Conservation (phyloP, 2,797 vertebrate genomes). For the Loriculus beryllinus region DNA sequence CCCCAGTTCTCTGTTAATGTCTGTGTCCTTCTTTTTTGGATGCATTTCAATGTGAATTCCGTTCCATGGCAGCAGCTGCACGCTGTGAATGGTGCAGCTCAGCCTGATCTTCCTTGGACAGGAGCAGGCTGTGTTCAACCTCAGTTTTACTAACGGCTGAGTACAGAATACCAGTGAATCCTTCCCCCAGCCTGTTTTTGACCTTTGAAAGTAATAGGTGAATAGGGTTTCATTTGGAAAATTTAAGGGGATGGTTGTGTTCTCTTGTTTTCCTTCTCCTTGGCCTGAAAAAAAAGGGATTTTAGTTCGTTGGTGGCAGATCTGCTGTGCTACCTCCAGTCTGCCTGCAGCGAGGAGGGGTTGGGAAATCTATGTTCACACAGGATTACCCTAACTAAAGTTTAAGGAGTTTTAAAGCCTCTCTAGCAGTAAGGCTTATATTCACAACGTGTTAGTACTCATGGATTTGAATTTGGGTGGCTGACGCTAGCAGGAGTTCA, state of each 20-base stretch:
- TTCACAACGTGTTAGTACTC: neutral
- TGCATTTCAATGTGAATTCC: slow-evolving; percentile 33
- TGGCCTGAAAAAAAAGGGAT: neutral
- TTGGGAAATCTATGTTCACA: neutral
- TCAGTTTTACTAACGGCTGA: neutral
- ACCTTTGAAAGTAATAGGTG: slow-evolving; percentile 6
- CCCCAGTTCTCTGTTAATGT: neutral
- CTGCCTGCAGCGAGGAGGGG: neutral
- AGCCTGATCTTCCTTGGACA: neutral
- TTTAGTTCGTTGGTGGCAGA: neutral
- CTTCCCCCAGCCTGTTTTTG: neutral
- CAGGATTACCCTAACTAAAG: neutral
- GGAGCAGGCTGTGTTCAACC: neutral
- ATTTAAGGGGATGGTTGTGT: neutral
- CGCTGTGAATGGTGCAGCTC: neutral
- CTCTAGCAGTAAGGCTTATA: neutral
- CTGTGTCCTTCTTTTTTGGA: slow-evolving; percentile 33
- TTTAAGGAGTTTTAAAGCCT: neutral
- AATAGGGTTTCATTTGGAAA: slow-evolving; percentile 38
- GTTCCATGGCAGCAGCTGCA: slow-evolving; percentile 12
- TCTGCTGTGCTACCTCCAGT: neutral
- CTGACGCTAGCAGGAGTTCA: neutral
- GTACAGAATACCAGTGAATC: neutral
- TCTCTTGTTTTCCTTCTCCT: neutral
- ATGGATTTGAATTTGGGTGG: neutral